Evolutionary conservation across 2,797 vertebrate genomes (phyloP), one percentile per base, ranked within the genome.

Genomic region (Linurgus olivaceus): DNA sequence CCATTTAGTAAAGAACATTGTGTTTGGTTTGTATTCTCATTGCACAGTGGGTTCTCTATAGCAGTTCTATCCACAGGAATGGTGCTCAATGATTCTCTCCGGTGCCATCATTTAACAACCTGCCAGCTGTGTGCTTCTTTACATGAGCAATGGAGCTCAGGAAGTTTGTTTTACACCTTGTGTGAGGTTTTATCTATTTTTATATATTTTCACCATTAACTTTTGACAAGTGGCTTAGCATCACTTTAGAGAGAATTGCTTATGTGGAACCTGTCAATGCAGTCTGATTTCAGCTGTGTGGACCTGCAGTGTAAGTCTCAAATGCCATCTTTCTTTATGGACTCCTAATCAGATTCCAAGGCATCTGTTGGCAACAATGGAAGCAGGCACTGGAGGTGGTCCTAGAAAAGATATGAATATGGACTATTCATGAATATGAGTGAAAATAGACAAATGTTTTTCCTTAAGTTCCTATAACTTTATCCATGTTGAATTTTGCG

Each of bases 41-140:
- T 74, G 61, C 42, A 59, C 61, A 77, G n/a, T 0, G 0, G 52
- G 37, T 74, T 94, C 62, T 67, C 72, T 89, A 58, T 44, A 90
- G 57, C 48, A 29, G 63, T 68, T 68, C 35, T 80, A 76, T 44
- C 59, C 65, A 33, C n/a, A 86, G 87, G 68, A 85, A 51, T 55
- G 40, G 7, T 84, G 31, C 55, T 96, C 77, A 48, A 29, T 76
- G 82, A 82, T 81, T 93, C 37, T 79, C 67, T 86, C 67, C 57
- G 76, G 57, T 51, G 38, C 35, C 61, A 12, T 77, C 28, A 13
- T 83, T 84, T 51, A 73, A 65, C 13, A 59, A 5, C 17, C 0
- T 50, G 31, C 38, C 31, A 65, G 23, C 45, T 78, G 29, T 66
- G n/a, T 51, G 21, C 52, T 51, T 76, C 68, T n/a, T 51, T 63